Percentiles rank a stretch among this genome's conserved stretches.
Evolutionary conservation across 1,140 invertebrate genomes (phyloP).

Genomic region (Lerema accius): DNA sequence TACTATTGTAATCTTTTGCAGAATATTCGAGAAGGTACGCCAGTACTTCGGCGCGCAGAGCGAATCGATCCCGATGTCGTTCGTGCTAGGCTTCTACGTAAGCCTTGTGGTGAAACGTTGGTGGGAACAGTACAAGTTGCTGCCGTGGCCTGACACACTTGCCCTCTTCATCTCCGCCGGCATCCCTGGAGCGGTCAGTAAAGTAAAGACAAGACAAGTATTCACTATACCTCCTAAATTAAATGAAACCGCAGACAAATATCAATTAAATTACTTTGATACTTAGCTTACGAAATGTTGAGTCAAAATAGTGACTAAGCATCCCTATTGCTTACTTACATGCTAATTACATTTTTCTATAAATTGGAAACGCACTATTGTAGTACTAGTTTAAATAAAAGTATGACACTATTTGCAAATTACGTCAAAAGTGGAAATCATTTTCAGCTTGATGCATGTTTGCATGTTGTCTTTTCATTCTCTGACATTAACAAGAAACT

Average conservation of each 20-base stretch:
- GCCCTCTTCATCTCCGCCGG: slow-evolving; percentile 95
- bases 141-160: slow-evolving; percentile 95
- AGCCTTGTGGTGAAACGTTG: slow-evolving; percentile 94
- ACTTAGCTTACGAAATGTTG: not conserved
- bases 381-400: too few species aligned
- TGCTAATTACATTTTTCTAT: too few species aligned
- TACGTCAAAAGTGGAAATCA: too few species aligned
- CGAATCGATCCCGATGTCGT: slow-evolving; percentile 95
- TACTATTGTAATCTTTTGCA: slow-evolving; percentile 74
- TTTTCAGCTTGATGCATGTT: too few species aligned
- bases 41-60: slow-evolving; percentile 91
- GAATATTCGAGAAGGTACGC: slow-evolving; percentile 91
- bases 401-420: too few species aligned
- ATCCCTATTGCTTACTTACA: not conserved
- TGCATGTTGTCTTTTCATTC: too few species aligned
- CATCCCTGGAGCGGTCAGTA: slow-evolving; percentile 94
- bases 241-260: not conserved
- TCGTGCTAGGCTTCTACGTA: slow-evolving; percentile 97
- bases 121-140: slow-evolving; percentile 95
- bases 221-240: slow-evolving; percentile 32
- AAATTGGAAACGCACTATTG: too few species aligned
- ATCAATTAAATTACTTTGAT: not conserved
- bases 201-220: slow-evolving; percentile 62
- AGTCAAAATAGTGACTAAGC: not conserved
- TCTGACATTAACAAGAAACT: too few species aligned